These are phyloP conservation scores for Terebella lapidaria DNA, from an alignment of 2,888 invertebrate species.

Conservation along the genomic window DNA sequence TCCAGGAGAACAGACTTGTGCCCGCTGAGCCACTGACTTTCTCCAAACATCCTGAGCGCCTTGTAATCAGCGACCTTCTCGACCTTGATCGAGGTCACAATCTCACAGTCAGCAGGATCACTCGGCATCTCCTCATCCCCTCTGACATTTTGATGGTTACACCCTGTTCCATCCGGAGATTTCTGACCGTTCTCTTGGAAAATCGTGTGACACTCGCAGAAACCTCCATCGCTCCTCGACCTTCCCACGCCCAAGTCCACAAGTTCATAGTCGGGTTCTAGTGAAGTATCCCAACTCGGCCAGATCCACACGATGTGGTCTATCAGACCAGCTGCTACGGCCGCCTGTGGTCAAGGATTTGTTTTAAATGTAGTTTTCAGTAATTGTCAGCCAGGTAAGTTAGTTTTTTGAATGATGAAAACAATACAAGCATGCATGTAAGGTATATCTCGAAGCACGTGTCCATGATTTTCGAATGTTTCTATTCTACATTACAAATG, in stretches of 20 bases:
- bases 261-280: neutral
- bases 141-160: neutral
- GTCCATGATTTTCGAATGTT: too few relatives aligned
- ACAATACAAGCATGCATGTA: too few relatives aligned
- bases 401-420: too few relatives aligned
- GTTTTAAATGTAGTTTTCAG: too few relatives aligned
- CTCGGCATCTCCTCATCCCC: neutral
- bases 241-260: neutral
- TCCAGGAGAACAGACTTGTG: conserved; percentile 8
- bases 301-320: conserved; percentile 13
- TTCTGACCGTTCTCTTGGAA: neutral
- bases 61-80: conserved; percentile 5
- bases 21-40: neutral
- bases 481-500: too few relatives aligned
- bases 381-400: too few relatives aligned
- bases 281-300: conserved; percentile 13
- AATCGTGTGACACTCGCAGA: conserved; percentile 7
- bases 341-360: too few relatives aligned
- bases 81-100: neutral
- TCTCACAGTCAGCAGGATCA: neutral
- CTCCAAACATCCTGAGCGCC: conserved; percentile 2
- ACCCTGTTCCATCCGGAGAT: too few relatives aligned
- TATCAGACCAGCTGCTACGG: conserved; percentile 11
- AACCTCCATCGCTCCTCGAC: neutral
- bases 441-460: too few relatives aligned